Evolutionary conservation across 1,140 invertebrate genomes (phyloP).

Genomic region (Drosophila mauritiana): DNA sequence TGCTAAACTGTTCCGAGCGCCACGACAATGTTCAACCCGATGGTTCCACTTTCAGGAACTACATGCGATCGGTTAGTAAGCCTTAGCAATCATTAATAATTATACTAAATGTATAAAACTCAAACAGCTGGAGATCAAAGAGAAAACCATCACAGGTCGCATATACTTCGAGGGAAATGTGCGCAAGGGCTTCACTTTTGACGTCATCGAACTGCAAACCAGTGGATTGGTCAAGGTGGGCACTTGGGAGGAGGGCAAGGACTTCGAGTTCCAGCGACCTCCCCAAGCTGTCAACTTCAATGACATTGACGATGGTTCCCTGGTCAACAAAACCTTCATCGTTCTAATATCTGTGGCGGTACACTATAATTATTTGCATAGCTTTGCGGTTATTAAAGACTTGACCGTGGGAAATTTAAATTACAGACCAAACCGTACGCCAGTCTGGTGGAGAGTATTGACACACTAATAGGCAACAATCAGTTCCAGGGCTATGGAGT

Average conservation of each 20-base stretch:
- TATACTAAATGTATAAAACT: not conserved
- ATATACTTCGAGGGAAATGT: conserved; percentile 94
- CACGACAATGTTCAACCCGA: conserved; percentile 73
- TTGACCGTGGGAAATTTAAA: not conserved
- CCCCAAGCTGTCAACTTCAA: conserved; percentile 32
- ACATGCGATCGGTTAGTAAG: conserved; percentile 87
- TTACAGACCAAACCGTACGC: conserved; percentile 92
- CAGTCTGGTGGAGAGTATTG: conserved; percentile 91
- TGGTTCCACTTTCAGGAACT: conserved; percentile 93
- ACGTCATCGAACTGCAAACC: conserved; percentile 90
- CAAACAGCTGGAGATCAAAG: conserved; percentile 62
- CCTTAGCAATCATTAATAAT: too few relatives aligned
- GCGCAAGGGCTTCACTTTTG: conserved; percentile 91
- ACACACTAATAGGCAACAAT: conserved; percentile 90
- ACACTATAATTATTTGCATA: conserved; percentile 83
- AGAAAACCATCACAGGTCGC: conserved; percentile 89
- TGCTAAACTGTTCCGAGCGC: conserved; percentile 86
- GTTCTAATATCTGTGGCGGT: conserved; percentile 91
- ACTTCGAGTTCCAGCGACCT: conserved; percentile 67
- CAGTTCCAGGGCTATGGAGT: conserved; percentile 92
- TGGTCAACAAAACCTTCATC: conserved; percentile 93
- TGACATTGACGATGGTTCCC: conserved; percentile 85
- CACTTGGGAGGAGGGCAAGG: conserved; percentile 87
- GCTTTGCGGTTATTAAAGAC: conserved; percentile 43
- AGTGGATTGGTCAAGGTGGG: conserved; percentile 90